Conservation (phyloP, 2,113 vertebrate species). For the Amblyopsis rosae region DNA sequence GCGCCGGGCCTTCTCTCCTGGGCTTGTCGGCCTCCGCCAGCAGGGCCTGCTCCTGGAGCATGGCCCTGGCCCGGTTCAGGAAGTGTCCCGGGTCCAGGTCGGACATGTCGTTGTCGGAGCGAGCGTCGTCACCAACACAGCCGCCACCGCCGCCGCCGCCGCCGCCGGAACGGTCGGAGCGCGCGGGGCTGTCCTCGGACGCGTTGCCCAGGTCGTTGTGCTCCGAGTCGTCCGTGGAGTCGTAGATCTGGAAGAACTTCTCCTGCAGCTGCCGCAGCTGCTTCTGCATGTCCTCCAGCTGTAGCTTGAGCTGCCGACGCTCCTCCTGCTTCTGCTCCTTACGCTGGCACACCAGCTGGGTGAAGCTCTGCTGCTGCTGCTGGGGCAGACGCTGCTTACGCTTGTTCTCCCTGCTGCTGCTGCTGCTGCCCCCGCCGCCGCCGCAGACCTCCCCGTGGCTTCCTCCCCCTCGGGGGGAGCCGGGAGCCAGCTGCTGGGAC, state of each 20-base stretch:
- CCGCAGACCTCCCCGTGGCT: constrained; percentile 71
- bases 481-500: constrained; percentile 82
- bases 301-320: constrained; percentile 96
- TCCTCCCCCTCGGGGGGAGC: constrained; percentile 85
- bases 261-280: constrained; percentile 99
- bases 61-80: constrained; percentile 87
- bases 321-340: constrained; percentile 97
- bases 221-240: constrained; percentile 97
- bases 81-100: constrained; percentile 93
- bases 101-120: constrained; percentile 91
- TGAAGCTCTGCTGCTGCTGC: constrained; percentile 97
- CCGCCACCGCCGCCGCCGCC: constrained; percentile 59
- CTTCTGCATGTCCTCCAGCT: constrained; percentile 99
- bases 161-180: constrained; percentile 80
- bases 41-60: constrained; percentile 89
- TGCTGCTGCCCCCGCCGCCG: constrained; percentile 74
- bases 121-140: no score
- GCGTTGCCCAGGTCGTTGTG: constrained; percentile 92
- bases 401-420: constrained; percentile 96
- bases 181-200: constrained; percentile 91
- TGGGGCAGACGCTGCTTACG: constrained; percentile 98
- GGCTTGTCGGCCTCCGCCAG: constrained; percentile 82
- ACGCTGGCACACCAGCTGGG: constrained; percentile 94
- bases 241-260: constrained; percentile 99
- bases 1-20: constrained; percentile 82